Evolutionary conservation across 35 echinoderm and acorn worm species (phyloP), one percentile per base, ranked within the genome.

Genomic region (Lytechinus pictus): DNA sequence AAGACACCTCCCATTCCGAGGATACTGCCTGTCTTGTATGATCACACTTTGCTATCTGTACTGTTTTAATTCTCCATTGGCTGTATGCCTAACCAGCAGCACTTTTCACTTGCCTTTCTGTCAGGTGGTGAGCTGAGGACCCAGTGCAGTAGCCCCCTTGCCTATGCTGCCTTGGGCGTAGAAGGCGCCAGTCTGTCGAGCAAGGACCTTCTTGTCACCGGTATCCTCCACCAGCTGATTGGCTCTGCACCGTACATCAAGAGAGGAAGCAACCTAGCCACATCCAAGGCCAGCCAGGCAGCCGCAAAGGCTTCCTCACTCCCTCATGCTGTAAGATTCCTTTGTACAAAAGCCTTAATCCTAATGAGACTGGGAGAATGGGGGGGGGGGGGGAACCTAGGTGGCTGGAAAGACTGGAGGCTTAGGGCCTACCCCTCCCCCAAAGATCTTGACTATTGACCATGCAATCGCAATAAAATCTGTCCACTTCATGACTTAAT

Each of bases 211-310:
- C 94, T 99, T 2, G 93, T 95, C 60, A 61, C 95, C 1, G 97
- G 96, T 28, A 72, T 98, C 54, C 72, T 99, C 86, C 98, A 98
- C 66, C 96, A 98, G 19, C 53, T 98, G 94, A 95, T 99, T 95
- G 97, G 97, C 52, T 91, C 86, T 11, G 95, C 94, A 44, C 98
- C 96, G 29, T 97, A 96, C 93, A 92, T 99, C 91, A 99, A 99
- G 94, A 94, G 97, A 88, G 98, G 98, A 55, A 98, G 96, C 87
- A 95, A 97, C 54, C 28, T 97, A 27, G 96, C 98, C 19, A 95
- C 98, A 14, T 98, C 98, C 21, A 96, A 96, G 87, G 87, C 97
- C 10, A 95, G 95, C 86, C 94, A 99, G 91, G 95, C 94, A 95
- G 97, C 97, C 4, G 56, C 96, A n/a, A 96, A 97, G 52, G 97